Evolutionary conservation across 37 sponge, comb jelly and placozoan genomes (phyloP), one percentile per base, ranked within the genome.

Genomic region (Mnemiopsis leidyi): DNA sequence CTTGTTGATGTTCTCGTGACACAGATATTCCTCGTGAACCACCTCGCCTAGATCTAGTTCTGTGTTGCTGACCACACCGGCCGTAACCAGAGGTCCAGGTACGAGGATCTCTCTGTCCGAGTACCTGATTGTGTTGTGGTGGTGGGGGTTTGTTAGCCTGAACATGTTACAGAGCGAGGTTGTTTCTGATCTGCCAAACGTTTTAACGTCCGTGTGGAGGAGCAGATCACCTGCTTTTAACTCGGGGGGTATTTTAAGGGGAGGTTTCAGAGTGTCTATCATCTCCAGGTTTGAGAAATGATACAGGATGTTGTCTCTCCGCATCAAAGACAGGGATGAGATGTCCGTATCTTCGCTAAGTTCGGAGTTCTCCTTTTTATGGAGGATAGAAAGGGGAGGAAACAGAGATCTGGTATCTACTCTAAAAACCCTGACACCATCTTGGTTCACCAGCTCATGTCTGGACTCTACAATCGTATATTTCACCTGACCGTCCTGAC

Each of bases 21-120:
- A 0, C 13, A 67, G 79, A 0, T 92, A 92, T 18, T 94, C 93
- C 39, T 94, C 93, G 36, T 94, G 75, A 23, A 92, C 18, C 18
- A 93, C 39, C 28, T 93, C 93, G 0, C 93, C 94, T 20, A 93
- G n/a, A 82, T 94, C 93, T 61, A 33, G 93, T 36, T 76, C 37
- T 24, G 93, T 26, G 67, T 77, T 92, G 39, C 82, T 38, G n/a
- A 94, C 38, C 36, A 67, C 68, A 0, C 82, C 94, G 0, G 94
- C 34, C 82, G 93, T 93, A 0, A 94, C 94, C 75, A 92, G 40
- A 20, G 94, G 94, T 13, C 94, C 94, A 5, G 94, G 93, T 5
- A 94, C 69, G 0, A 94, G 93, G 32, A 94, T 73, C 67, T 94
- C 94, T 0, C 93, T 93, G 35, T 23, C 40, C 28, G 20, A 67